Conservation (phyloP, 2,888 invertebrate species). For the Oeneis ivallda region DNA sequence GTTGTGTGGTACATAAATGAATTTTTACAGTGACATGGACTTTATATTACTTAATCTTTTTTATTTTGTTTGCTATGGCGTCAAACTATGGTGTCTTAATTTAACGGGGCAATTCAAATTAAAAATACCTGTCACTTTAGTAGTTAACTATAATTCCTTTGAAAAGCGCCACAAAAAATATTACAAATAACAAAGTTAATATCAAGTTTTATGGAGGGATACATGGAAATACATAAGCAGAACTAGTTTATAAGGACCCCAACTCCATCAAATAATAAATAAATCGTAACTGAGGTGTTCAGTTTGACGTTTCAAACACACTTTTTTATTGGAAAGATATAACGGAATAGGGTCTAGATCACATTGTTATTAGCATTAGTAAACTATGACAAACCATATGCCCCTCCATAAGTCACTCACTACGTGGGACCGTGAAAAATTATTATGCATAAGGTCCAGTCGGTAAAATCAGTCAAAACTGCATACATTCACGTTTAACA, state of each 20-base stretch:
- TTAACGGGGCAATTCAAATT: conserved; percentile 19
- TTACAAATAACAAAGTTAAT: conserved; percentile 49
- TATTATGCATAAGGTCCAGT: neutral
- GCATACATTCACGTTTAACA: neutral
- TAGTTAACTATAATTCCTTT: conserved; percentile 44
- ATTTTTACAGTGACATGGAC: neutral
- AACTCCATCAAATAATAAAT: neutral
- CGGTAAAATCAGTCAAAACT: neutral
- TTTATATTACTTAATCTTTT: neutral
- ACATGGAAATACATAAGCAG: conserved; percentile 46
- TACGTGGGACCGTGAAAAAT: neutral
- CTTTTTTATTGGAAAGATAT: neutral
- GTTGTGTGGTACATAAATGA: neutral
- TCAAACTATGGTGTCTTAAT: conserved; percentile 23
- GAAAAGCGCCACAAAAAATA: conserved; percentile 72
- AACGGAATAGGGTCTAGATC: neutral
- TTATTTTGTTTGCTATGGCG: neutral
- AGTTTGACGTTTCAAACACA: neutral
- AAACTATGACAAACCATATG: neutral
- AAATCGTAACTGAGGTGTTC: too few species aligned
- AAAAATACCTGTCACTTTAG: conserved; percentile 27
- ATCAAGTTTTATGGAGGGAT: conserved; percentile 56
- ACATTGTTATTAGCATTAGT: conserved; percentile 16
- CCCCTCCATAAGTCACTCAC: conserved; percentile 2
- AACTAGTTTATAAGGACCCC: neutral